Base-by-base conservation (phyloP, 2,113 vertebrate species). In the Sylvietta virens region DNA sequence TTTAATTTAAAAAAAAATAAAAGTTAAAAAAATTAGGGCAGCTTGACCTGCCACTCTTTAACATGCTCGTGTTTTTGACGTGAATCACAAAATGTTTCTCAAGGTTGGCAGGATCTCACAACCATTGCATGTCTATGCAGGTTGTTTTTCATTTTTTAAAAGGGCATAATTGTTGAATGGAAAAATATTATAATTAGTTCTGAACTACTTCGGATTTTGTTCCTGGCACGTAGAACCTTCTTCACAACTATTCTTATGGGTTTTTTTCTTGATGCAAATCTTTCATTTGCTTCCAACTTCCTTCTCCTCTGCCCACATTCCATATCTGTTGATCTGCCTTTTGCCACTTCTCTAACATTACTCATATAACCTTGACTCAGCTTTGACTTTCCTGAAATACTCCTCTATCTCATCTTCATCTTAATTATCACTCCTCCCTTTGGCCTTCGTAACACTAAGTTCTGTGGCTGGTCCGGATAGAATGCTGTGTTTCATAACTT, bases 241-340 rank as follows among this genome's bases (percentile, higher is more conserved):
- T 77, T 92, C 48, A 42, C 67, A 92, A 45, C 86, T 81, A 53
- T 84, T 69, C 24, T 82, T 65, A 14, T 80, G 48, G 3, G 4
- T 74, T 96, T 85, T 97, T 71, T 93, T 73, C 82, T 95, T 80
- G 51, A 96, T 1, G 2, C 35, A 45, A 60, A 83, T 81, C 92
- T 97, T 97, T 97, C 81, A 97, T 96, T 93, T 93, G 90, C 67
- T 94, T 97, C 92, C 95, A 96, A 7, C 93, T 95, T 96, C 95
- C 88, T 91, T 69, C 92, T 93, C 15, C 31, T 92, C 81, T 93
- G 71, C 94, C 90, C 82, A 88, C 58, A 0, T 77, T 94, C 81
- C 9, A 0, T 97, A 95, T 95, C 96, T 88, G 81, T 92, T 83
- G 48, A 97, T 96, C 95, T 96, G 79, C 85, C 51, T 95, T 80